Base-by-base conservation (phyloP, 2,888 invertebrate genomes). In the Elegia similella region DNA sequence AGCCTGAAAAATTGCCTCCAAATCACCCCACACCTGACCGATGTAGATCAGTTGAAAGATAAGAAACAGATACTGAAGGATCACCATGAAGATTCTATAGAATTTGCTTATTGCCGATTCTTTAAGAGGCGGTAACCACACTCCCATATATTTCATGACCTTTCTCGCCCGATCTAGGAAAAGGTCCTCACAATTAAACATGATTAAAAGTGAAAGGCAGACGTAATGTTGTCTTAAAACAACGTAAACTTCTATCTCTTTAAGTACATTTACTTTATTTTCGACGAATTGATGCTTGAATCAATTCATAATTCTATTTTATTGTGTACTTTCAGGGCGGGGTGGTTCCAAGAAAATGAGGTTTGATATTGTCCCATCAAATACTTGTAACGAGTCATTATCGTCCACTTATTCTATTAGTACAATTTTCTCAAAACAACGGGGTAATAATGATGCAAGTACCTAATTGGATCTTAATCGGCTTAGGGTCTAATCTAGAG, bases 1-100 rank as follows among this genome's bases (percentile, higher is more conserved):
- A 0, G 88, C 84, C 57, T 89, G 83, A 0, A 83, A 87, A 0
- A 89, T 82, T 0, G 86, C 87, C 30, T 84, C 88, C 43, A 88
- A 67, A 42, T 89, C 85, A 0, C 89, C 88, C 85, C 86, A 87
- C 1, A 87, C 86, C 66, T 84, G 78, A 6, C 79, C 47, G 13
- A 88, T 86, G 59, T 83, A 86, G 59, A 88, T 75, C 0, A 76
- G 67, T 78, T 90, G 88, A 59, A 88, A 89, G 29, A 84, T 54
- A 17, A 89, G 62, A 67, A 90, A 89, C 52, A 82, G 62, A 62
- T 82, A 85, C 55, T 89, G 89, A 17, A 86, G 56, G 0, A 65
- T 58, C 52, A 90, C 69, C 81, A 84, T 88, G 42, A 85, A 78
- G 2, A 58, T 56, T 62, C 79, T 75, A 56, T 82, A 80, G 1